Evolutionary conservation across 2,797 vertebrate species (phyloP), one percentile per base, ranked within the genome.

Genomic region (Sebastiscus albofasciatus): DNA sequence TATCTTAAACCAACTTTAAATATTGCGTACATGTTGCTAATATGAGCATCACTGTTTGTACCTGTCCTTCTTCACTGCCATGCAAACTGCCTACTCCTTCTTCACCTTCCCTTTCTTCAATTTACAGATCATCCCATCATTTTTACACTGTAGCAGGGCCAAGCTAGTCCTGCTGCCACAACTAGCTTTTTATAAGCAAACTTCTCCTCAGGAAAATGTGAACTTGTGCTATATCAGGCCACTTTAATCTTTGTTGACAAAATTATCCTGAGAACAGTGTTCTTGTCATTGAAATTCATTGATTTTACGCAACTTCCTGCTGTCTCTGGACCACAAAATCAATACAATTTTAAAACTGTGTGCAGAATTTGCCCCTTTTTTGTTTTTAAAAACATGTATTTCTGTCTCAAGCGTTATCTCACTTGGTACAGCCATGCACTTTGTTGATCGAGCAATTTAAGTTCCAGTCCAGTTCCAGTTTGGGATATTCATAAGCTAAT

Each of bases 1-100:
- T 36, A 62, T n/a, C 0, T n/a, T 22, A n/a, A 36, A 42, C 31
- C 20, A 64, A 0, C 22, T 24, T 36, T 8, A 14, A 0, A 22
- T 24, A 24, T 24, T 24, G 60, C 4, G 5, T 42, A 0, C 22
- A 27, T 42, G 36, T 26, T 67, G 11, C 27, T 26, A 0, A 42
- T 26, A 65, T 66, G 14, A 46, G 14, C 39, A 42, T 42, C 1
- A 0, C 11, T 52, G 64, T 10, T 60, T 29, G 0, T 60, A 60
- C 27, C 24, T 8, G 24, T 29, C 31, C 20, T 27, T 66, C 24
- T 67, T 52, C 34, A 10, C 20, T 22, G 46, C 20, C 42, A 68
- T 33, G 36, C 26, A 29, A 42, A 72, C 56, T 49, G 36, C 3
- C 27, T 59, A 27, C 39, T 59, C 22, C 8, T 26, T 70, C 22